Conservation (phyloP, 1,140 invertebrate genomes). For the Chionoecetes opilio region DNA sequence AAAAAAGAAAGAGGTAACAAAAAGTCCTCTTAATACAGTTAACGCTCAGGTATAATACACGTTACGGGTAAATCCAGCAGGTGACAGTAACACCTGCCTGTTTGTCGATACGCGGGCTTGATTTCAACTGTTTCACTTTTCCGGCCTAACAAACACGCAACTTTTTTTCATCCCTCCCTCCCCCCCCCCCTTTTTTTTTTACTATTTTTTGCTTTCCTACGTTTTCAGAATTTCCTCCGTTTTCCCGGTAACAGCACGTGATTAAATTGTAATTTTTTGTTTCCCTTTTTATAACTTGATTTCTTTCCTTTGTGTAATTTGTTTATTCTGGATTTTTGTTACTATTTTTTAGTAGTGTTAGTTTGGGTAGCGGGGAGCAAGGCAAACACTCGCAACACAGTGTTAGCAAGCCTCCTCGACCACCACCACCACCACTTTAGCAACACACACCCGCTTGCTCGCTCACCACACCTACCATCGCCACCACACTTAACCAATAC, state of each 20-base stretch:
- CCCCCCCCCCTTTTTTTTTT: no score
- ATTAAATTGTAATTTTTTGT: neutral
- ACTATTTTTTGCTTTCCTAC: neutral
- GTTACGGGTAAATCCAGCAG: no score
- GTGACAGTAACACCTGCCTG: neutral
- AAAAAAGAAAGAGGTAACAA: no score
- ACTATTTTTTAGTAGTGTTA: neutral
- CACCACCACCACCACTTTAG: neutral
- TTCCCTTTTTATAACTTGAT: neutral
- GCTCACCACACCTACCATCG: neutral
- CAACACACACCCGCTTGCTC: neutral
- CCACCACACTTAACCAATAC: neutral
- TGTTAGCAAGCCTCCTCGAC: neutral
- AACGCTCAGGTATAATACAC: no score
- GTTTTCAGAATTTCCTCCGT: neutral
- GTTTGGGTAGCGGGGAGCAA: neutral
- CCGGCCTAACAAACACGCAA: neutral
- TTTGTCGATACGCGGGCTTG: neutral
- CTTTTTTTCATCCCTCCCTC: neutral
- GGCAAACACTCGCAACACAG: no score
- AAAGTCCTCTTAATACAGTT: no score
- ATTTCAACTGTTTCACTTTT: neutral
- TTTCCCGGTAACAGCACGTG: no score
- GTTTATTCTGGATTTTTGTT: neutral
- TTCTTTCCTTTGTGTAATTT: neutral